phyloP scores from a whole-genome alignment of 2,797 vertebrate genomes.

The Paguma larvata region DNA sequence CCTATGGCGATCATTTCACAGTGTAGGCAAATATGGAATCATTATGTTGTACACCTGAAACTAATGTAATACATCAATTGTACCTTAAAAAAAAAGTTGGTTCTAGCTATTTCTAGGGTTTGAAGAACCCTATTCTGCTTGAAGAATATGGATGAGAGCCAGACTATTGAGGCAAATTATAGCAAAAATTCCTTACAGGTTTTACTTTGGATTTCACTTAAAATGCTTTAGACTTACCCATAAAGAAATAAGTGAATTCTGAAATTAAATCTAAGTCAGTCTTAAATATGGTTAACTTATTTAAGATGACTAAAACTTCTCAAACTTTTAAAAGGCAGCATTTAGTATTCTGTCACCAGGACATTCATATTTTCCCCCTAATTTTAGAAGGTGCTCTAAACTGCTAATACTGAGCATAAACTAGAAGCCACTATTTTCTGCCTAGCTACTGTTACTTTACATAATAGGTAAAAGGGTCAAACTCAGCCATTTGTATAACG shows the following conservation, averaged over 20 bases:
- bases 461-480: background rate
- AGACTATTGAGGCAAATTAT: conserved; percentile 19
- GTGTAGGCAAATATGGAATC: background rate
- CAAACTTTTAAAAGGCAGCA: conserved; percentile 6
- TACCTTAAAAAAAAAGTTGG: background rate
- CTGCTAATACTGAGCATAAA: conserved; percentile 3
- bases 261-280: conserved; percentile 10
- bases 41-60: background rate
- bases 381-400: background rate
- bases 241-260: conserved; percentile 2
- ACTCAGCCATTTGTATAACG: background rate
- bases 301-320: conserved; percentile 30
- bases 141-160: background rate
- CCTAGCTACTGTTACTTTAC: background rate
- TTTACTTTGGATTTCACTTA: conserved; percentile 17
- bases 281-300: background rate
- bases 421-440: background rate
- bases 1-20: background rate
- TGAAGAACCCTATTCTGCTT: background rate
- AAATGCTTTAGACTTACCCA: conserved; percentile 34
- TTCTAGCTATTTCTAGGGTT: background rate
- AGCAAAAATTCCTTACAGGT: background rate
- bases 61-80: background rate
- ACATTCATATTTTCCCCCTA: background rate
- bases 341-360: background rate